Evolutionary conservation across 2,113 vertebrate species (phyloP), one percentile per base, ranked within the genome.

Genomic region (Scomber japonicus): DNA sequence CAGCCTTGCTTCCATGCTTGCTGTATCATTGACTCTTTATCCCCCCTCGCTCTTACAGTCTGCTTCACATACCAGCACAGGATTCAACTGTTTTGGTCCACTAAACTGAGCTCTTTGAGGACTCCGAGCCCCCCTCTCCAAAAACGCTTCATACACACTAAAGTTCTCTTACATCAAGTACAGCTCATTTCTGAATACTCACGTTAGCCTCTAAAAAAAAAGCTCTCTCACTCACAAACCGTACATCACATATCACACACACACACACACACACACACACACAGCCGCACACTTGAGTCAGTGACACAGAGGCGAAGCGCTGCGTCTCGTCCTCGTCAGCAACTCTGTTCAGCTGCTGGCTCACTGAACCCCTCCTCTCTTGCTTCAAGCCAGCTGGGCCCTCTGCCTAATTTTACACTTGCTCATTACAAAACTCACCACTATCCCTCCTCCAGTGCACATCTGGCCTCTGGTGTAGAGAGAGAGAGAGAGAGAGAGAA

Each of bases 371-470:
- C 24, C 24, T 27, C 24, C 70, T 70, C 44, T 59, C 27, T 44
- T 27, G 3, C 24, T 53, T 68, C 79, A 40, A 63, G 15, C 71
- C 85, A 87, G 74, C 80, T 86, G 83, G 81, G 81, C 65, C 62
- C 24, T 44, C 83, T 73, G 82, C 77, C 74, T 70, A 59, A 76
- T 65, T 82, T 86, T 64, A 87, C 84, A 91, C 87, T 88, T 40
- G 78, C 82, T 75, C 82, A 76, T 72, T 69, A 91, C 85, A 92
- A 83, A 27, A 84, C 86, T 89, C 62, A 19, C 64, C 74, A 86
- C 85, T 87, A 87, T 90, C 77, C 81, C 80, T 61, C 59, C 71
- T 60, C 60, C 35, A 40, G 35, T 40, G 35, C 82, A 92, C 85
- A 90, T 91, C 90, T 93, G 89, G 85, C 75, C 73, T 69, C 57